Evolutionary conservation across 2,888 invertebrate genomes (phyloP).

Genomic region (Amphipoea lucens): DNA sequence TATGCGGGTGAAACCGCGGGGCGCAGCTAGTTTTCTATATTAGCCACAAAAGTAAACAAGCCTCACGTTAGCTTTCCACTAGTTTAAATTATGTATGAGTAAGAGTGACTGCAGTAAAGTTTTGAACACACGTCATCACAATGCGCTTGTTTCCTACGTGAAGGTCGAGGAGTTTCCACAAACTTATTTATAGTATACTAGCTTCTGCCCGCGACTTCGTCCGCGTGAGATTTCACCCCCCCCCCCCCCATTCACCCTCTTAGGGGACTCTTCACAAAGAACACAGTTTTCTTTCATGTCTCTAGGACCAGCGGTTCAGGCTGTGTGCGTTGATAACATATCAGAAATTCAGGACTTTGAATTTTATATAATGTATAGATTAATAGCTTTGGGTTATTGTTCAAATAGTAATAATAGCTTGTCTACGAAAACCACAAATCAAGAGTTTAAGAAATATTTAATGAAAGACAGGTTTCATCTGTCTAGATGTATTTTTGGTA

Average conservation of each 20-base stretch:
- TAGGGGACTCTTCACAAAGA: too few species aligned
- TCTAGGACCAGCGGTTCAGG: too few species aligned
- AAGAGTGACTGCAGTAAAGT: constrained; percentile 36
- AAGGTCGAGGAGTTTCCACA: constrained; percentile 24
- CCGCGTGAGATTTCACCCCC: too few species aligned
- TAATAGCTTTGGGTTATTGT: neutral
- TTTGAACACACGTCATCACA: constrained; percentile 25
- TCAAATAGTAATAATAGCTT: neutral
- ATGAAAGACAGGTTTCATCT: neutral
- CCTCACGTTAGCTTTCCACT: neutral
- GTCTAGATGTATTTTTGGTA: neutral
- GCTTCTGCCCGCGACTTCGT: too few species aligned
- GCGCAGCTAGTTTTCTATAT: neutral
- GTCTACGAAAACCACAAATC: neutral
- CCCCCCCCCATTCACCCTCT: too few species aligned
- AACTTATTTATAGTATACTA: neutral
- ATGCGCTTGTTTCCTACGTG: constrained; percentile 28
- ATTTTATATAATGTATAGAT: too few species aligned
- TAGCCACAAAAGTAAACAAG: constrained; percentile 5
- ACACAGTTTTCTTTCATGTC: too few species aligned
- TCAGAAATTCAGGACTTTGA: too few species aligned
- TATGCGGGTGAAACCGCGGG: too few species aligned
- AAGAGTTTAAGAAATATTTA: neutral
- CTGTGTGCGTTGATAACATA: too few species aligned
- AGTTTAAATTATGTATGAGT: constrained; percentile 23